A percentile compares a stretch with the other conserved stretches of the same genome.
Conservation (phyloP, 2,888 invertebrate species). For the Melieria picta region DNA sequence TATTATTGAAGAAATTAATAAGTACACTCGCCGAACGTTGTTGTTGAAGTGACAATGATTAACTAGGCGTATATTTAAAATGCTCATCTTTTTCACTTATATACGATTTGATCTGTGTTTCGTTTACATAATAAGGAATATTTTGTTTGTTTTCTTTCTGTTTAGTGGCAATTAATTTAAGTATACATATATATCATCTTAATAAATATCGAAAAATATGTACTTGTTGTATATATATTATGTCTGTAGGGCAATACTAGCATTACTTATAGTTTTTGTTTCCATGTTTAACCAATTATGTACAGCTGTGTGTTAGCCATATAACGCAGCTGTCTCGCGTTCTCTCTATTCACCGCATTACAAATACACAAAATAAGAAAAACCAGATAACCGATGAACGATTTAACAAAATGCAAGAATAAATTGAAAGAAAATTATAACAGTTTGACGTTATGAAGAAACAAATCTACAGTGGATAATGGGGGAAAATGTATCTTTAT, state of each 20-base stretch:
- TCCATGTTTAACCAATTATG: background rate
- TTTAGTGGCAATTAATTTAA: conserved; percentile 39
- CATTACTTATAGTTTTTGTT: conserved; percentile 12
- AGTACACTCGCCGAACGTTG: no score
- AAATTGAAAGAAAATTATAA: background rate
- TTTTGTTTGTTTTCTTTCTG: conserved; percentile 17
- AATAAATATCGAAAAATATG: conserved; percentile 44
- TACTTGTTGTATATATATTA: conserved; percentile 15
- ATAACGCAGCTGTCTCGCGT: no score
- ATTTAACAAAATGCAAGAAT: background rate
- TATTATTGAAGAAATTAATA: no score
- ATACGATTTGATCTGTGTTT: background rate
- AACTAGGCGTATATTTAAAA: conserved; percentile 15
- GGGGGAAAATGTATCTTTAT: no score
- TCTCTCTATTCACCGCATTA: no score
- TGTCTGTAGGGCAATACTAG: conserved; percentile 6
- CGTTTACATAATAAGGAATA: conserved; percentile 7
- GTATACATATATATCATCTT: conserved; percentile 39
- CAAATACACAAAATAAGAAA: no score
- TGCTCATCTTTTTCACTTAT: conserved; percentile 14
- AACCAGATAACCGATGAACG: no score
- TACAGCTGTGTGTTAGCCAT: no score
- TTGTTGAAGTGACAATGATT: background rate
- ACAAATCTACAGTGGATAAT: background rate
- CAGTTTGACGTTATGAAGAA: conserved; percentile 1